A percentile compares a stretch with the other conserved stretches of the same genome.
phyloP scores from a whole-genome alignment of 2,113 vertebrate genomes.

The Callaeas wilsoni region DNA sequence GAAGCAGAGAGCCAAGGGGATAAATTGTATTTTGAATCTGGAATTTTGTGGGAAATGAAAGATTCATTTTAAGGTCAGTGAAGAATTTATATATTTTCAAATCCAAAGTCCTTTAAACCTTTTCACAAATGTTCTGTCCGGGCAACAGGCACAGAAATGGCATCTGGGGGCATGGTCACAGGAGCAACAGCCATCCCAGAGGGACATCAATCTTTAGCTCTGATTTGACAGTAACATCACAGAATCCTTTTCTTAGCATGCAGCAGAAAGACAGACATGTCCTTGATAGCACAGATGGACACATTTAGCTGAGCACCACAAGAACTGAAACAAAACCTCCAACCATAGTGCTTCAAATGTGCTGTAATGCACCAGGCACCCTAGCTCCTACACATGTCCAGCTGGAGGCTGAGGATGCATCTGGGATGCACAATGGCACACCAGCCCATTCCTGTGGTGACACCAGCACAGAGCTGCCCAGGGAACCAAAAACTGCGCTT shows the following conservation, averaged over 20 bases:
- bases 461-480: neutral
- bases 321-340: neutral
- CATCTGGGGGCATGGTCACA: neutral
- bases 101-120: neutral
- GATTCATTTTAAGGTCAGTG: neutral
- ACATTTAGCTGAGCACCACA: neutral
- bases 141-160: neutral
- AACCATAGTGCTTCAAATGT: rapidly evolving
- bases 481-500: neutral
- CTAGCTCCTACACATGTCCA: rapidly evolving
- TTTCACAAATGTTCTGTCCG: neutral
- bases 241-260: neutral
- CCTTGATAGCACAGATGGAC: neutral
- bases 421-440: rapidly evolving
- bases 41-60: neutral
- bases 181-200: neutral
- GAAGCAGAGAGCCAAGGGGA: neutral
- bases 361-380: neutral
- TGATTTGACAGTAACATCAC: neutral
- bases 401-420: neutral
- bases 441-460: neutral
- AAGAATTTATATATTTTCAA: neutral
- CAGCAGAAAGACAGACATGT: neutral
- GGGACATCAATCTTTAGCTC: neutral
- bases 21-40: neutral